A percentile compares a stretch with the other conserved stretches of the same genome.
These are phyloP conservation scores for Anomalospiza imberbis DNA, from an alignment of 2,797 vertebrate genomes.

Conservation along the genomic window DNA sequence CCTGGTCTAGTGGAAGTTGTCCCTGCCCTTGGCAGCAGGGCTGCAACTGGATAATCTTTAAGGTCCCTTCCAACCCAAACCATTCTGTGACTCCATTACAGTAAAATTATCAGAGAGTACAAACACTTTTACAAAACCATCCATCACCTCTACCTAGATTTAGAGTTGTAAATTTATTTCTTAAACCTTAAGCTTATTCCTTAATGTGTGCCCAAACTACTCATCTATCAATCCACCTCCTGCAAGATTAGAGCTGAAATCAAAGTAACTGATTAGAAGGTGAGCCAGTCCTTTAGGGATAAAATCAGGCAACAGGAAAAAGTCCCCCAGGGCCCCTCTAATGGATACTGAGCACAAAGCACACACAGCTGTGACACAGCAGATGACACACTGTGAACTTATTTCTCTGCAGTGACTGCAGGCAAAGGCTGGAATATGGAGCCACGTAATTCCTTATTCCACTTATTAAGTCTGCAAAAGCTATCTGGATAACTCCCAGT, in stretches of 20 bases:
- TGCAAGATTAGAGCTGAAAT: neutral
- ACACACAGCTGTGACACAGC: neutral
- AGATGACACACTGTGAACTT: neutral
- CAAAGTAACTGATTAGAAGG: neutral
- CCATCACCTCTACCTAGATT: neutral
- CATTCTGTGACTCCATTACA: neutral
- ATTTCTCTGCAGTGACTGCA: neutral
- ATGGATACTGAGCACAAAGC: neutral
- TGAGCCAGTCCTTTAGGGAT: neutral
- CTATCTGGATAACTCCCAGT: neutral
- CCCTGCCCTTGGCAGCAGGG: neutral
- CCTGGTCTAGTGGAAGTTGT: neutral
- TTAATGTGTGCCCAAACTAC: neutral
- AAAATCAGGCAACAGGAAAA: neutral
- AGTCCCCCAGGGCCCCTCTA: neutral
- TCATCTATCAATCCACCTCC: neutral
- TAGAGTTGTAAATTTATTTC: neutral
- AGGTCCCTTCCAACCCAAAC: neutral
- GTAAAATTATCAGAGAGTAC: neutral
- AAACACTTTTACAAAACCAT: neutral
- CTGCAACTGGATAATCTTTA: neutral
- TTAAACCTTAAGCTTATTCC: neutral
- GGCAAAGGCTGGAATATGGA: neutral
- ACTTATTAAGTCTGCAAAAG: neutral
- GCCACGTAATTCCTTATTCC: neutral